phyloP scores from a whole-genome alignment of 2,888 invertebrate species.

The Andricus quercusramuli region DNA sequence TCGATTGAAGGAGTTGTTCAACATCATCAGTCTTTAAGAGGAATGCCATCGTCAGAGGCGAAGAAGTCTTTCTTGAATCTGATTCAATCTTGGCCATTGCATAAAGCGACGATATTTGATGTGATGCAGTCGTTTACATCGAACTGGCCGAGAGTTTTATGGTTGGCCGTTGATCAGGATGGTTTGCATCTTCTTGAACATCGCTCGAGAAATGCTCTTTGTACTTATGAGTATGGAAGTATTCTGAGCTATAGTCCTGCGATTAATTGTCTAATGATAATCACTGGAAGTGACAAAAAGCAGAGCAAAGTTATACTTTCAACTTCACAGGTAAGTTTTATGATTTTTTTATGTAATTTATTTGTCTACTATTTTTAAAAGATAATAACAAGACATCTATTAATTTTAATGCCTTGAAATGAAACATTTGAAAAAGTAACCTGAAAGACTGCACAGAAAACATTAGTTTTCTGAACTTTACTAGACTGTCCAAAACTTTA shows the following conservation, averaged over 20 bases:
- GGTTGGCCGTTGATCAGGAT: constrained; percentile 95
- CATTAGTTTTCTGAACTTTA: no score
- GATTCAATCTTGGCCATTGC: constrained; percentile 95
- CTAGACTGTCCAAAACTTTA: no score
- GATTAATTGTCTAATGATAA: constrained; percentile 94
- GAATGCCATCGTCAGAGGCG: constrained; percentile 92
- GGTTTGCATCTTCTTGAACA: constrained; percentile 95
- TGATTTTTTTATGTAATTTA: no score
- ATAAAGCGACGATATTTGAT: constrained; percentile 95
- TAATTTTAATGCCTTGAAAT: no score
- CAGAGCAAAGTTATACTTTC: constrained; percentile 96
- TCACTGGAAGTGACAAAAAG: constrained; percentile 93
- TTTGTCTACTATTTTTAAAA: no score
- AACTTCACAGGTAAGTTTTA: constrained; percentile 87
- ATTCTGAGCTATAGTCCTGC: constrained; percentile 95
- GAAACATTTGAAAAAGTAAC: no score
- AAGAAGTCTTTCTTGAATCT: constrained; percentile 96
- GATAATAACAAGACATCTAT: no score
- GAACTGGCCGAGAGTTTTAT: constrained; percentile 95
- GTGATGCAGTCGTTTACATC: constrained; percentile 98
- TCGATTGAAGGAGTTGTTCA: constrained; percentile 92
- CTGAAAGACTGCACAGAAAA: no score
- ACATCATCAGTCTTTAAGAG: constrained; percentile 94
- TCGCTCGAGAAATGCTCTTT: constrained; percentile 91
- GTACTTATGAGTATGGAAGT: constrained; percentile 94